Percentiles rank a stretch among this genome's conserved stretches.
Evolutionary conservation across 2,888 invertebrate genomes (phyloP).

Genomic region (Pemphredon lugubris): DNA sequence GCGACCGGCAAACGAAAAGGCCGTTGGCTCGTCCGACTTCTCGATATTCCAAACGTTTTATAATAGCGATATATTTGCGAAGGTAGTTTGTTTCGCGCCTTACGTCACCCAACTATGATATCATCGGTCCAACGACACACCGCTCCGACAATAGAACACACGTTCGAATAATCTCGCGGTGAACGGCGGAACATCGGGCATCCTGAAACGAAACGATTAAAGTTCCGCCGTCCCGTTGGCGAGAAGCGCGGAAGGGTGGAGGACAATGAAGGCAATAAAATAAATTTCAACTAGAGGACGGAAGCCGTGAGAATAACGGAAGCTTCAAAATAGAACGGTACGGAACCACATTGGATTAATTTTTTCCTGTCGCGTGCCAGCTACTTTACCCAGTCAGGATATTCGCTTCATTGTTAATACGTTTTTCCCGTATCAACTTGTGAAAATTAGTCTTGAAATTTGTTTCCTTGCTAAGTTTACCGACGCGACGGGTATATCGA

Average conservation of each 20-base stretch:
- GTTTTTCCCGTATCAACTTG: too few relatives aligned
- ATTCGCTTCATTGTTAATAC: too few relatives aligned
- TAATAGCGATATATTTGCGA: background rate
- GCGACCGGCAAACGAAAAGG: background rate
- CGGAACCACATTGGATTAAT: background rate
- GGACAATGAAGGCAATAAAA: background rate
- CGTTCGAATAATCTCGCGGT: conserved; percentile 20
- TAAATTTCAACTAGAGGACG: background rate
- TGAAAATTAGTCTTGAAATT: too few relatives aligned
- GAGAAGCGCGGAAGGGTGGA: background rate
- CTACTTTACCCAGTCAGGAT: background rate
- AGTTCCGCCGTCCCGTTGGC: background rate
- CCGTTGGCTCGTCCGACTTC: background rate
- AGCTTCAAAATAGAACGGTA: background rate
- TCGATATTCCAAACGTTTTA: background rate
- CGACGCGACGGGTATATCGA: too few relatives aligned
- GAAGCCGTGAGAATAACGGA: background rate
- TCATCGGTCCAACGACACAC: conserved; percentile 33
- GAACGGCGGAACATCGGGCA: background rate
- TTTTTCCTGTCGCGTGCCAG: background rate
- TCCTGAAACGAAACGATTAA: background rate
- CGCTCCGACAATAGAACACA: conserved; percentile 38
- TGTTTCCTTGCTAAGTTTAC: too few relatives aligned
- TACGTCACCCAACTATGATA: conserved; percentile 45
- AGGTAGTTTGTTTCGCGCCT: conserved; percentile 21